Conservation (phyloP, 1,140 invertebrate species). For the Reticulitermes speratus region DNA sequence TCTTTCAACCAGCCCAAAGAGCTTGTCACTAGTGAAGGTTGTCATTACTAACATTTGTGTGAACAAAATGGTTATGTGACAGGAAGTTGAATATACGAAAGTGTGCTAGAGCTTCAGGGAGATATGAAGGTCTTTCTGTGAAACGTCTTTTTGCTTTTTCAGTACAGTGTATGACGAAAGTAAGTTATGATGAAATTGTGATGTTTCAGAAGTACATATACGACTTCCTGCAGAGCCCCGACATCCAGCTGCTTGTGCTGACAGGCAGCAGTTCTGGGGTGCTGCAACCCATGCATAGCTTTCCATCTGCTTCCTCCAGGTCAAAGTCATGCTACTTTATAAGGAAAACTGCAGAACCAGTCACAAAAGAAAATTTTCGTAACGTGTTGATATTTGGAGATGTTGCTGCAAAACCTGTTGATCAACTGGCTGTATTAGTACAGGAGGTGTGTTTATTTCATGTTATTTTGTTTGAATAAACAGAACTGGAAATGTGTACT, state of each 20-base stretch:
- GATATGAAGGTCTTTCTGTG: too few species aligned
- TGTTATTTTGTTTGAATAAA: too few species aligned
- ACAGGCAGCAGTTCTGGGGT: constrained; percentile 52
- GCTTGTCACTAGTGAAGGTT: too few species aligned
- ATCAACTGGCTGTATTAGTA: constrained; percentile 73
- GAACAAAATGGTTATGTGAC: too few species aligned
- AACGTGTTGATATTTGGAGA: constrained; percentile 73
- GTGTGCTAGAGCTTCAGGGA: too few species aligned
- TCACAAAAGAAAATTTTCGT: constrained; percentile 60
- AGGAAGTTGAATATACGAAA: too few species aligned
- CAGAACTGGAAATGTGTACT: too few species aligned
- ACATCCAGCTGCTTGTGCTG: constrained; percentile 55
- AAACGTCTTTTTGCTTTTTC: constrained; percentile 46
- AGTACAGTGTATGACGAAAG: neutral
- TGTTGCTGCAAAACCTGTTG: constrained; percentile 72
- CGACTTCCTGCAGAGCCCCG: constrained; percentile 62
- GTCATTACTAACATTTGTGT: too few species aligned
- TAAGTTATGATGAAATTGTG: neutral
- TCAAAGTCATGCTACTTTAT: constrained; percentile 69
- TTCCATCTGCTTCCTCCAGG: constrained; percentile 47
- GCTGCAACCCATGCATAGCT: constrained; percentile 45
- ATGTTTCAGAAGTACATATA: constrained; percentile 53
- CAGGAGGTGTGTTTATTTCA: constrained; percentile 63
- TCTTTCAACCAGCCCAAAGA: too few species aligned
- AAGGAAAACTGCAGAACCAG: constrained; percentile 52